phyloP scores from a whole-genome alignment of 1,140 invertebrate species.

The Pteromalus puparum region DNA sequence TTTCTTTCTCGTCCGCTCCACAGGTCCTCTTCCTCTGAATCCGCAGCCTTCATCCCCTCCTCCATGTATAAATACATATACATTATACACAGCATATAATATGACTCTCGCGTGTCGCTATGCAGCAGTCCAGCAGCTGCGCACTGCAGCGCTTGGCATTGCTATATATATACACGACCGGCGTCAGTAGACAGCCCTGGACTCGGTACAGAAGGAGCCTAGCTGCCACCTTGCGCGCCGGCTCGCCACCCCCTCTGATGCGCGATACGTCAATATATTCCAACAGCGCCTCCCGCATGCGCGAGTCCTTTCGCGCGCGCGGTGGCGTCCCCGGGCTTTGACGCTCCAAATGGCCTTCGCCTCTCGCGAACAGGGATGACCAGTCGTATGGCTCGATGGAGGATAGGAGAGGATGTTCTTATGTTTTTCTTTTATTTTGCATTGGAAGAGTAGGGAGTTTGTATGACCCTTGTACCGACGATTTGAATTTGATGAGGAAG shows the following conservation, averaged over 20 bases:
- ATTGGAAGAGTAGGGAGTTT: too few relatives aligned
- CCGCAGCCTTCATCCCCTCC: background rate
- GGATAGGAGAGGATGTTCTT: background rate
- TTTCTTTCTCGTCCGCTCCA: background rate
- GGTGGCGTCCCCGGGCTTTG: background rate
- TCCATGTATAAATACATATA: background rate
- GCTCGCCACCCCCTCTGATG: constrained; percentile 2
- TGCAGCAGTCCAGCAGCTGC: background rate
- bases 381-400: background rate
- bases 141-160: background rate
- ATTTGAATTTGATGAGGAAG: too few relatives aligned
- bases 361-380: background rate
- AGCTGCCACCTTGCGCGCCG: background rate
- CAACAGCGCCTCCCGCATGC: constrained; percentile 5
- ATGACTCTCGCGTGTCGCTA: background rate
- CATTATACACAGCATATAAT: too few relatives aligned
- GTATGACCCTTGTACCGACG: too few relatives aligned
- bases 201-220: background rate
- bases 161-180: background rate
- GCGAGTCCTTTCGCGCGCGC: background rate
- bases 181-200: background rate
- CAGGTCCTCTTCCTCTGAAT: constrained; percentile 9
- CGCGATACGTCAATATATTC: constrained; percentile 31
- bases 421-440: background rate
- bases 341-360: constrained; percentile 19